phyloP scores from a whole-genome alignment of 2,888 invertebrate species.

The Notocelia uddmanniana region DNA sequence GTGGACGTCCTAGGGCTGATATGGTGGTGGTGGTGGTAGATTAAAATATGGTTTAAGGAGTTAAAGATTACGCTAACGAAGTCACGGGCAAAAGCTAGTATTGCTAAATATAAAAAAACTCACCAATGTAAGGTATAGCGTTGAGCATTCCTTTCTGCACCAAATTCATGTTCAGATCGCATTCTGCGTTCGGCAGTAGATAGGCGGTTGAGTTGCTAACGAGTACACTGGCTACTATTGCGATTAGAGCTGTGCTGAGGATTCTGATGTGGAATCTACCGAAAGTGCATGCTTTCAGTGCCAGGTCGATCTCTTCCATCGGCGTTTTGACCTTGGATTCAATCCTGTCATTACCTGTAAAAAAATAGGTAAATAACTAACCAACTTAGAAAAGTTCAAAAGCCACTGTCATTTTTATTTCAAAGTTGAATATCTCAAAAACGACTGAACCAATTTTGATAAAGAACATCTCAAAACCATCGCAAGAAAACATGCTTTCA shows the following conservation, averaged over 20 bases:
- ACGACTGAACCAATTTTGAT: no score
- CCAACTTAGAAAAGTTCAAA: no score
- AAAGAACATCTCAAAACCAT: no score
- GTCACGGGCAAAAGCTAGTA: no score
- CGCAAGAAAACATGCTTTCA: no score
- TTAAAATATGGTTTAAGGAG: no score
- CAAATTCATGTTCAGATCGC: slow-evolving; percentile 70
- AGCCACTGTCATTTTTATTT: no score
- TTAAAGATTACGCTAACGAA: no score
- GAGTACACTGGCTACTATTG: slow-evolving; percentile 59
- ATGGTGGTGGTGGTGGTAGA: no score
- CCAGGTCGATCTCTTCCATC: slow-evolving; percentile 69
- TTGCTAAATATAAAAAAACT: slow-evolving; percentile 49
- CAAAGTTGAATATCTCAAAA: no score
- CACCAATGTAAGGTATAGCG: slow-evolving; percentile 71
- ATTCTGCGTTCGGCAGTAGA: slow-evolving; percentile 71
- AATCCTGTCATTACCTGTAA: slow-evolving; percentile 55
- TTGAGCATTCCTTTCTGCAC: slow-evolving; percentile 70
- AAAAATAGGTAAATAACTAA: slow-evolving; percentile 23
- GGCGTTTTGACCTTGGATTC: slow-evolving; percentile 58
- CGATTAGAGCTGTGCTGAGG: slow-evolving; percentile 59
- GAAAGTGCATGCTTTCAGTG: slow-evolving; percentile 67
- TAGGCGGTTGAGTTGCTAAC: slow-evolving; percentile 65
- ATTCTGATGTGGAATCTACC: slow-evolving; percentile 68
- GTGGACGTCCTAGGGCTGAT: no score